Evolutionary conservation across 2,113 vertebrate genomes (phyloP).

Genomic region (Anguilla japonica): DNA sequence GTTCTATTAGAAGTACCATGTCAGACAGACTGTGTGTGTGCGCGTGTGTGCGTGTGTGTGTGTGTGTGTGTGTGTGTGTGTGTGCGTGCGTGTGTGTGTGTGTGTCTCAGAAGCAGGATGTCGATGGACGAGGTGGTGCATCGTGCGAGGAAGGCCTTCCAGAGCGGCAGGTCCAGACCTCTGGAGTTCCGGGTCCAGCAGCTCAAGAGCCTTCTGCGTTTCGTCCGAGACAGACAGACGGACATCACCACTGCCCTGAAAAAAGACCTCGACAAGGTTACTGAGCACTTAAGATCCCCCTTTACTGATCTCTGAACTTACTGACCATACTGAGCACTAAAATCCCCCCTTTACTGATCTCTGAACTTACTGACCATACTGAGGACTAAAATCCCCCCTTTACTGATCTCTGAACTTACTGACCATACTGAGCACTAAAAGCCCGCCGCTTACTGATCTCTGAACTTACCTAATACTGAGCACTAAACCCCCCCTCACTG

Average conservation of each 20-base stretch:
- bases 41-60: too few relatives aligned
- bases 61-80: too few relatives aligned
- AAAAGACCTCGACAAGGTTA: slow-evolving; percentile 75
- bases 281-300: not conserved
- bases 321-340: too few relatives aligned
- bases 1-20: too few relatives aligned
- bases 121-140: slow-evolving; percentile 62
- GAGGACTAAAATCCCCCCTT: not conserved
- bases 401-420: not conserved
- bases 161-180: slow-evolving; percentile 64
- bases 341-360: too few relatives aligned
- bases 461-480: too few relatives aligned
- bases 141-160: slow-evolving; percentile 70
- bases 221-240: slow-evolving; percentile 68
- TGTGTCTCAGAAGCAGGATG: slow-evolving; percentile 43
- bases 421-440: not conserved
- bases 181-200: slow-evolving; percentile 77
- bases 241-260: slow-evolving; percentile 67
- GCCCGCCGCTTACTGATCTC: too few relatives aligned
- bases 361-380: too few relatives aligned
- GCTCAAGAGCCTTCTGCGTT: slow-evolving; percentile 69
- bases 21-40: too few relatives aligned
- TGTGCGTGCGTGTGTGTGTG: too few relatives aligned
- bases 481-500: too few relatives aligned
- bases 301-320: not conserved